Base-by-base conservation (phyloP, 2,888 invertebrate species). In the Drosophila neutralis region DNA sequence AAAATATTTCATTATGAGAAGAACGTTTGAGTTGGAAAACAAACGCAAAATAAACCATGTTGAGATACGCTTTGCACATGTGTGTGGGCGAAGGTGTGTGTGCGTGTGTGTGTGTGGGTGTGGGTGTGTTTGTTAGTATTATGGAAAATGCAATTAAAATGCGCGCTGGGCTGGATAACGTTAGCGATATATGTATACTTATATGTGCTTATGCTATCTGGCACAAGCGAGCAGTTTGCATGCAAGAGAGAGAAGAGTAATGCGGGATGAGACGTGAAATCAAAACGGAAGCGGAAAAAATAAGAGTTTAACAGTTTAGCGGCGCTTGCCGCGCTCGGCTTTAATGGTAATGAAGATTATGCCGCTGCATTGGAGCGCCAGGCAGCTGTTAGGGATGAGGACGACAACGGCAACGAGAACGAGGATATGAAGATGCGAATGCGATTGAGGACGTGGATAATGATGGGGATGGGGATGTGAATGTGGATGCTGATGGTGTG, bases 281-380 rank as follows among this genome's bases (percentile, higher is more conserved):
- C 64, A 73, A 80, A 85, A 74, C 86, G 87, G 83, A 84, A 84
- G 87, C 70, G 48, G 57, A 65, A 66, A 81, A 73, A 73, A 81
- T 60, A 56, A n/a, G 56, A 56, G 56, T n/a, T 82, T 89, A 74
- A 80, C 81, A 63, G 81, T 81, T 88, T 83, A 86, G 82, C 83
- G 78, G 66, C 68, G 88, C 72, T 84, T 82, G 64, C 73, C 72
- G 76, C 76, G 69, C 73, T 64, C 78, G 62, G 69, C 80, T 87
- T 87, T 85, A 85, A 89, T 85, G 85, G 87, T 85, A 87, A 85
- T 85, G 89, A 87, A 85, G 85, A 87, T 85, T 80, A 87, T 89
- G 83, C 57, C 56, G 70, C 73, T 35, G 65, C 48, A 73, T 56
- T 59, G 74, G 52, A 62, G 71, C 63, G 71, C 71, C 71, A 64